phyloP scores from a whole-genome alignment of 2,888 invertebrate genomes.

The Hecatera dysodea region DNA sequence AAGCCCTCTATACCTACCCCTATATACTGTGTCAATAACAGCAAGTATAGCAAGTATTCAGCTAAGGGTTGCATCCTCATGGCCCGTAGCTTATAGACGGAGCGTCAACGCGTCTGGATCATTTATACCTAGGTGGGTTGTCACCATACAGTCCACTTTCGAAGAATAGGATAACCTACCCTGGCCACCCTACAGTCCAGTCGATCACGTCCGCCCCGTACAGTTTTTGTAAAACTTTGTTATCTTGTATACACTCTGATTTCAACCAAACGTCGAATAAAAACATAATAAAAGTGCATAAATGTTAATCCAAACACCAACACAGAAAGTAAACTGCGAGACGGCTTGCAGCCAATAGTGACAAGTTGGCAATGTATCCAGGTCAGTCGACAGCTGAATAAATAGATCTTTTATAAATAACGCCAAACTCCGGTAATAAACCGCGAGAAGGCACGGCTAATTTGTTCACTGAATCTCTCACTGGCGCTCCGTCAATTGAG shows the following conservation, averaged over 20 bases:
- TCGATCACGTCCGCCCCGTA: too few species aligned
- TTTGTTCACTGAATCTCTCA: conserved; percentile 70
- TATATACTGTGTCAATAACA: too few species aligned
- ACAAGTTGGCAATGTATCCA: conserved; percentile 84
- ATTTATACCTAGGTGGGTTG: too few species aligned
- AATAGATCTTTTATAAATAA: conserved; percentile 89
- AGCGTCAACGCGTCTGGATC: too few species aligned
- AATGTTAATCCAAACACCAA: conserved; percentile 32
- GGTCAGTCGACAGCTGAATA: conserved; percentile 88
- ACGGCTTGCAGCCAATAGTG: conserved; percentile 63
- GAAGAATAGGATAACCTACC: too few species aligned
- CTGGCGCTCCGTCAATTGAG: conserved; percentile 42
- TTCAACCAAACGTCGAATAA: not conserved
- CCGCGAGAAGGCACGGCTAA: conserved; percentile 73
- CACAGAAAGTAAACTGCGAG: conserved; percentile 52
- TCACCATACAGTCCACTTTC: too few species aligned
- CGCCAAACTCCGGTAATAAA: conserved; percentile 74
- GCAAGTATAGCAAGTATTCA: too few species aligned
- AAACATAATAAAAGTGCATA: not conserved
- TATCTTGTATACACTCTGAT: not conserved
- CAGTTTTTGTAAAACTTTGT: not conserved
- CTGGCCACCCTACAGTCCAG: too few species aligned
- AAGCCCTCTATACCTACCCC: too few species aligned
- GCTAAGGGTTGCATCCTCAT: too few species aligned
- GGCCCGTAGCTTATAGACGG: too few species aligned